Conservation (phyloP, 1,140 invertebrate species). For the Philopotamus ludificatus region DNA sequence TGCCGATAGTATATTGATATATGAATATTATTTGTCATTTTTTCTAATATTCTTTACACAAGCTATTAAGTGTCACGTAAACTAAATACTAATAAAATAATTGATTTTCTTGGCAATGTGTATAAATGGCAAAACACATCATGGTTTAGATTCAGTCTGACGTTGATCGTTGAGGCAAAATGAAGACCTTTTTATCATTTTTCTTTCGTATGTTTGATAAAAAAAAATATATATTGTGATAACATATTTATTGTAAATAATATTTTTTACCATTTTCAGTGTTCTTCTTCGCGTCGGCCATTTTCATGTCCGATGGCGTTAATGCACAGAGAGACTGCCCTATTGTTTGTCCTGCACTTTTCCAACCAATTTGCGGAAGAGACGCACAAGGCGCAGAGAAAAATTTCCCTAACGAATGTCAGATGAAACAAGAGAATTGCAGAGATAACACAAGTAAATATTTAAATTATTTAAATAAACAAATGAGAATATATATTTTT, state of each 20-base stretch:
- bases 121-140: too few relatives aligned
- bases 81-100: too few relatives aligned
- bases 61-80: too few relatives aligned
- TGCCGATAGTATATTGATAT: too few relatives aligned
- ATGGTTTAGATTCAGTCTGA: constrained; percentile 13
- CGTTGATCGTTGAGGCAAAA: background rate
- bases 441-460: background rate
- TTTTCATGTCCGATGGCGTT: background rate
- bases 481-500: background rate
- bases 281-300: background rate
- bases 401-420: background rate
- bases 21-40: too few relatives aligned
- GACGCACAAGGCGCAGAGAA: background rate
- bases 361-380: background rate
- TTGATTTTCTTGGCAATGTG: too few relatives aligned
- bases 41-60: too few relatives aligned
- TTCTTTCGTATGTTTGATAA: constrained; percentile 8
- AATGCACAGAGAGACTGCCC: too few relatives aligned
- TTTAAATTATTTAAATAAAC: too few relatives aligned
- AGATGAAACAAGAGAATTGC: constrained; percentile 8
- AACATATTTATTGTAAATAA: background rate
- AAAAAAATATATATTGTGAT: background rate
- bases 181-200: background rate
- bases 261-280: background rate
- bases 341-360: constrained; percentile 1